Percentiles rank a stretch among this genome's conserved stretches.
Evolutionary conservation across 2,888 invertebrate genomes (phyloP).

Genomic region (Hedychridium roseum): DNA sequence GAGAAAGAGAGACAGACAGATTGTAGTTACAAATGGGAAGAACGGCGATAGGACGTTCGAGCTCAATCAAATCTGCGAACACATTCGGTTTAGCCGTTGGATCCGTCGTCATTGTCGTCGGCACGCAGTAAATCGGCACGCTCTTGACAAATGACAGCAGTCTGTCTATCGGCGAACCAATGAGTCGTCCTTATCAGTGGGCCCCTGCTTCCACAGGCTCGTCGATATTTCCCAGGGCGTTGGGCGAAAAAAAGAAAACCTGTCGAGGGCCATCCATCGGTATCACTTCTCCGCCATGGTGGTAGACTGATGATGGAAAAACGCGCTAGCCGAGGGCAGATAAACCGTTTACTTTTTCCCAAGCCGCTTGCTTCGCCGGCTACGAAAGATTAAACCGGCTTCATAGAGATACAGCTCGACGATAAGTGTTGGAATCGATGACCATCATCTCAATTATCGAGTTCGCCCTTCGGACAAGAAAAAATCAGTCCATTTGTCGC

Average conservation of each 20-base stretch:
- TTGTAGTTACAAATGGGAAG: conserved; percentile 16
- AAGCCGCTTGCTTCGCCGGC: conserved; percentile 32
- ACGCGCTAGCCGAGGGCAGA: conserved; percentile 39
- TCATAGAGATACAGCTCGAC: conserved; percentile 4
- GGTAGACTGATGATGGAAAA: conserved; percentile 52
- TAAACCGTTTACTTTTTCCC: conserved; percentile 39
- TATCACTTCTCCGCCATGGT: conserved; percentile 44
- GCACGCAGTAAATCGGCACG: conserved; percentile 6
- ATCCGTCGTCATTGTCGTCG: conserved; percentile 8
- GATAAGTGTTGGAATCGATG: too few relatives aligned
- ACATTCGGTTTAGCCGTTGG: conserved; percentile 16
- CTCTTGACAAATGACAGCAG: conserved; percentile 48
- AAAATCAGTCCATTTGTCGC: too few relatives aligned
- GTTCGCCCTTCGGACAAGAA: too few relatives aligned
- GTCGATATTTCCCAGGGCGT: conserved; percentile 27
- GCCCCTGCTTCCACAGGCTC: conserved; percentile 30
- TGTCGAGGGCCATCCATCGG: conserved; percentile 41
- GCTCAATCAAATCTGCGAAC: conserved; percentile 28
- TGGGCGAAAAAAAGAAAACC: conserved; percentile 28
- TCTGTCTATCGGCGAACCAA: conserved; percentile 48
- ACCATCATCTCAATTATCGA: too few relatives aligned
- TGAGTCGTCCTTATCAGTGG: conserved; percentile 47
- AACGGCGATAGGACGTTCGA: conserved; percentile 24
- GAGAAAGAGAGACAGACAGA: neutral
- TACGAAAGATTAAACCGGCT: conserved; percentile 9